Conservation (phyloP, 2,888 invertebrate species). For the Galerucella calmariensis region DNA sequence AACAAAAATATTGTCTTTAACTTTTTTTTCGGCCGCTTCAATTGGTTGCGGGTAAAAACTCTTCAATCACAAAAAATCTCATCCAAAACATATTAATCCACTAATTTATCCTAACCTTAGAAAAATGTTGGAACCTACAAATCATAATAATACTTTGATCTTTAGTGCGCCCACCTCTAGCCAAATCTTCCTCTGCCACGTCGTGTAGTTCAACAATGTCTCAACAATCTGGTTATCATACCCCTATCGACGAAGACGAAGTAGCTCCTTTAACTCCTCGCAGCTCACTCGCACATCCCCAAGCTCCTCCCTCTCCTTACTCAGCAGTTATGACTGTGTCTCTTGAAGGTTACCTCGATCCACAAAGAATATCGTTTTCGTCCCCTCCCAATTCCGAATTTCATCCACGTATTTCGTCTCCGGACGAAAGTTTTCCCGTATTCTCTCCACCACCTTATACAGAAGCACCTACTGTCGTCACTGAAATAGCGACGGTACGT, state of each 20-base stretch:
- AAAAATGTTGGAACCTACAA: too few species aligned
- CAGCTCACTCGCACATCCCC: constrained; percentile 67
- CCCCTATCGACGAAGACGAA: constrained; percentile 76
- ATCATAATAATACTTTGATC: constrained; percentile 12
- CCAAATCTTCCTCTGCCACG: constrained; percentile 69
- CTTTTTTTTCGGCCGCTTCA: constrained; percentile 1
- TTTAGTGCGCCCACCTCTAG: constrained; percentile 65
- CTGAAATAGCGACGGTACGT: constrained; percentile 16
- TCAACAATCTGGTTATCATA: constrained; percentile 79
- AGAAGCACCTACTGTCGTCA: constrained; percentile 58
- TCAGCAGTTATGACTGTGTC: constrained; percentile 87
- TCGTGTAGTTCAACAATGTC: constrained; percentile 74
- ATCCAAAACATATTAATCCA: background rate
- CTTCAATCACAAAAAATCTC: background rate
- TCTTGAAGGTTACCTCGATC: constrained; percentile 87
- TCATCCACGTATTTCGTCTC: constrained; percentile 74
- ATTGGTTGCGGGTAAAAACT: constrained; percentile 28
- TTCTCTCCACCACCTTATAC: constrained; percentile 84
- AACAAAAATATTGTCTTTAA: constrained; percentile 18
- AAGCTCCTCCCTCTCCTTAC: constrained; percentile 78
- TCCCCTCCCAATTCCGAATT: constrained; percentile 82
- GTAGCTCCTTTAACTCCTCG: constrained; percentile 67
- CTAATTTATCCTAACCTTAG: background rate
- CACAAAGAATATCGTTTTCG: constrained; percentile 82
- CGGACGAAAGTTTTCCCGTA: constrained; percentile 86